phyloP scores from a whole-genome alignment of 2,797 vertebrate species.

The Micropoecilia bifurca region DNA sequence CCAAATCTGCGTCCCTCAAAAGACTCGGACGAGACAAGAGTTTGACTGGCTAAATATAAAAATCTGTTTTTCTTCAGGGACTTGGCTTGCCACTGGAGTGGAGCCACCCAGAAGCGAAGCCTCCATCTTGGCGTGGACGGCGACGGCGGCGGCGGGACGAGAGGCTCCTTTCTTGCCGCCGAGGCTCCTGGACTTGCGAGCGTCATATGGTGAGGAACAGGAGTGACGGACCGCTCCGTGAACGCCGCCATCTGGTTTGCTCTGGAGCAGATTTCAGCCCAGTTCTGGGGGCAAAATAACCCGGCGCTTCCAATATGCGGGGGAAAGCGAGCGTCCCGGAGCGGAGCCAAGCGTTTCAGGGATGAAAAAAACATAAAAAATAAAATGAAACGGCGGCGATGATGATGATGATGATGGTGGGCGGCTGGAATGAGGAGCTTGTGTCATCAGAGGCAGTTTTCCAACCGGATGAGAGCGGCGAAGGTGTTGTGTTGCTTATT shows the following conservation, averaged over 20 bases:
- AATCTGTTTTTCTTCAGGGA: constrained; percentile 66
- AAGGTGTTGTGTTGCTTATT: constrained; percentile 64
- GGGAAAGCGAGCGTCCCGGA: constrained; percentile 54
- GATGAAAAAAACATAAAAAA: constrained; percentile 26
- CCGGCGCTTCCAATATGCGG: constrained; percentile 79
- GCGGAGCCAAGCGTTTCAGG: constrained; percentile 55
- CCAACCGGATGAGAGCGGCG: constrained; percentile 44
- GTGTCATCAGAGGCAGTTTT: constrained; percentile 60
- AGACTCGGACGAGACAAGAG: constrained; percentile 36
- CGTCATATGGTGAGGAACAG: constrained; percentile 85
- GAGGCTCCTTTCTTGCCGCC: constrained; percentile 41
- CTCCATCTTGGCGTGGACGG: constrained; percentile 75
- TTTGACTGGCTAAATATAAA: constrained; percentile 63
- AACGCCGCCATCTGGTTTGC: constrained; percentile 84
- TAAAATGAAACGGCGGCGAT: constrained; percentile 14
- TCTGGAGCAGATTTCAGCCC: constrained; percentile 83
- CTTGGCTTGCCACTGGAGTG: constrained; percentile 73
- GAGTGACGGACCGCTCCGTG: constrained; percentile 78
- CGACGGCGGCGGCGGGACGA: constrained; percentile 19
- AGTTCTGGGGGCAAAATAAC: constrained; percentile 84
- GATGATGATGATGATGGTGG: constrained; percentile 55
- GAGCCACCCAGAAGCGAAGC: constrained; percentile 78
- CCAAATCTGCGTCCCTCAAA: constrained; percentile 36
- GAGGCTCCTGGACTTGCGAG: constrained; percentile 79
- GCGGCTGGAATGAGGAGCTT: constrained; percentile 60